Conservation (phyloP, 23 tunicate species). For the Diplosoma virens region DNA sequence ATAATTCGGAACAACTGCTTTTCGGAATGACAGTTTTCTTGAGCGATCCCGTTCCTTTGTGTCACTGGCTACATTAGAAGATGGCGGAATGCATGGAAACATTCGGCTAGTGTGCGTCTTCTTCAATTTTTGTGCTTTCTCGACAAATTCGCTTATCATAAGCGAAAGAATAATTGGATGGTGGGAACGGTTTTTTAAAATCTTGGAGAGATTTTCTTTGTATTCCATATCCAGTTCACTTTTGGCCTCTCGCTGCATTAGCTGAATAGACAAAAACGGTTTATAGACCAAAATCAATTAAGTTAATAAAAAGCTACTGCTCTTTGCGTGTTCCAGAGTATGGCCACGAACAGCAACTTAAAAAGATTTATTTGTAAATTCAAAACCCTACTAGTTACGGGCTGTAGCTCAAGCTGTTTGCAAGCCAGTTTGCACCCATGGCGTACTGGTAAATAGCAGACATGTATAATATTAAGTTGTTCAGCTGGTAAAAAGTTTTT, state of each 20-base stretch:
- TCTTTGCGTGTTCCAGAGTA: too few species aligned
- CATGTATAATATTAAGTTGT: too few species aligned
- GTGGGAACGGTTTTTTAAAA: background rate
- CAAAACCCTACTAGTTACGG: too few species aligned
- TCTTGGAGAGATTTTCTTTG: background rate
- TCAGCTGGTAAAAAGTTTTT: too few species aligned
- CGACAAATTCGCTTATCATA: slow-evolving; percentile 31
- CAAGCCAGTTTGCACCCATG: too few species aligned
- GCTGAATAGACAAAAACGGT: background rate
- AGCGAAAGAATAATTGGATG: slow-evolving; percentile 1
- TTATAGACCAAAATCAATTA: background rate
- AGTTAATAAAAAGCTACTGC: background rate
- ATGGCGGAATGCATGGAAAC: background rate
- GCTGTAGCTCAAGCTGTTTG: too few species aligned
- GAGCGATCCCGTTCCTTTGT: slow-evolving; percentile 20
- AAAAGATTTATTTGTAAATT: too few species aligned
- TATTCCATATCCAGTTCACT: slow-evolving; percentile 5
- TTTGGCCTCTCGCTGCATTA: slow-evolving; percentile 1
- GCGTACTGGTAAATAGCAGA: too few species aligned
- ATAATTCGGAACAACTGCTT: slow-evolving; percentile 22
- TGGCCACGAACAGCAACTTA: too few species aligned
- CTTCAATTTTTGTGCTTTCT: slow-evolving; percentile 24
- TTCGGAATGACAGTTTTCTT: slow-evolving; percentile 32
- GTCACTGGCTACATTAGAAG: background rate
- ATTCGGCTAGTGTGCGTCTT: background rate